A percentile compares a stretch with the other conserved stretches of the same genome.
Evolutionary conservation across 2,888 invertebrate genomes (phyloP).

Genomic region (Suillia variegata): DNA sequence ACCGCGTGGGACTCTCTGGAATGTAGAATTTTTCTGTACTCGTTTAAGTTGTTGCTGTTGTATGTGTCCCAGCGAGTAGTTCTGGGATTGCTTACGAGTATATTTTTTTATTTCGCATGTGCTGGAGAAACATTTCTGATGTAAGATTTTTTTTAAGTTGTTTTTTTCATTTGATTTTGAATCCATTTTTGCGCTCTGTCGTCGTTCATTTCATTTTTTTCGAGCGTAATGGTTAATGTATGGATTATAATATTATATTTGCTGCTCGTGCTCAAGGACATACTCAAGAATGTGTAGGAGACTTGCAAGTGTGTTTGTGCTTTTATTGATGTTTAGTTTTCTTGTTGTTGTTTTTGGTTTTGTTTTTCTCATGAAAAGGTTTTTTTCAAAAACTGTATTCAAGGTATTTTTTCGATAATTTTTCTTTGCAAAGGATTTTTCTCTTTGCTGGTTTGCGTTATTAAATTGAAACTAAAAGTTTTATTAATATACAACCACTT

Average conservation of each 20-base stretch:
- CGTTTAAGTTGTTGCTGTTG: neutral
- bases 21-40: neutral
- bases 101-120: too few relatives aligned
- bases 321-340: neutral
- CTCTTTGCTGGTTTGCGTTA: too few relatives aligned
- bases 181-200: too few relatives aligned
- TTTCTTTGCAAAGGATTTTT: too few relatives aligned
- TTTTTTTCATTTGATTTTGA: neutral
- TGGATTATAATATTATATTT: neutral
- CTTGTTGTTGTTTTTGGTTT: neutral
- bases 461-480: too few relatives aligned
- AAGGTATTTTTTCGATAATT: too few relatives aligned
- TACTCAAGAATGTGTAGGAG: neutral
- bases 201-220: neutral
- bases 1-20: neutral
- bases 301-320: neutral
- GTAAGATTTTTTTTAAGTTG: neutral
- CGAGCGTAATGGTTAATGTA: neutral
- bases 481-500: too few relatives aligned
- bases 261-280: conserved; percentile 1
- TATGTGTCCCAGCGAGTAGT: neutral
- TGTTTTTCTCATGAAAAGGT: neutral
- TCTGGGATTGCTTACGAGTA: neutral
- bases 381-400: too few relatives aligned
- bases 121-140: neutral